A percentile compares a stretch with the other conserved stretches of the same genome.
Evolutionary conservation across 2,113 vertebrate species (phyloP).

Genomic region (Brevimyrus niger): DNA sequence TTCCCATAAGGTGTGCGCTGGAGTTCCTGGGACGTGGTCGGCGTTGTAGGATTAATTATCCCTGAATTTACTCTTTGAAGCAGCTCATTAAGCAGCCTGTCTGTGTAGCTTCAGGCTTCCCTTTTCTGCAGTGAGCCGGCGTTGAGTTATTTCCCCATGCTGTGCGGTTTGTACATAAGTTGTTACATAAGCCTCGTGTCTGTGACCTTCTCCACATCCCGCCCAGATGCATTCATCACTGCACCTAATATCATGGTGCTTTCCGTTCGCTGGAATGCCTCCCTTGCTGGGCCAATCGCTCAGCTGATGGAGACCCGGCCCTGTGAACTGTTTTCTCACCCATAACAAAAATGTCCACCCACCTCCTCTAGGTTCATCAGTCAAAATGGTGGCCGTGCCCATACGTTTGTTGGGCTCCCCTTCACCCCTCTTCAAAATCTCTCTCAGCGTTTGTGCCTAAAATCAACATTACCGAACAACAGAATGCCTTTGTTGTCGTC

Average conservation of each 20-base stretch:
- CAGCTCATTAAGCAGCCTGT: conserved; percentile 3
- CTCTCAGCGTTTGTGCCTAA: not conserved
- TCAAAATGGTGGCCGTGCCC: not conserved
- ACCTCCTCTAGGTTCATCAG: not conserved
- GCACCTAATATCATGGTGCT: not conserved
- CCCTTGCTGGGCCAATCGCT: not conserved
- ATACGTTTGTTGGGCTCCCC: not conserved
- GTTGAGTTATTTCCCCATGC: not conserved
- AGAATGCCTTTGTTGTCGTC: not conserved
- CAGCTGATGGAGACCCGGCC: not conserved
- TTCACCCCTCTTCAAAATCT: not conserved
- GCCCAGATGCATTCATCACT: not conserved
- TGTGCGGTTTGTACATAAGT: not conserved
- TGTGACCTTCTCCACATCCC: not conserved
- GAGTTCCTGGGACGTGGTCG: not conserved
- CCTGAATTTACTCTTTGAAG: not conserved
- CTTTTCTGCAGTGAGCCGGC: not conserved
- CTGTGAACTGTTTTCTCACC: not conserved
- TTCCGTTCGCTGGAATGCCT: not conserved
- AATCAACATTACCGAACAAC: not conserved
- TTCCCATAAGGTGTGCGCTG: not conserved
- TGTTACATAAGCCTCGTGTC: not conserved
- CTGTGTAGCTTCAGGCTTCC: not conserved
- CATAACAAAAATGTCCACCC: not conserved
- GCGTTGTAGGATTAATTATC: not conserved